Percentiles rank a stretch among this genome's conserved stretches.
These are phyloP conservation scores for Hiodon tergisus DNA, from an alignment of 2,113 vertebrate genomes.

Conservation along the genomic window DNA sequence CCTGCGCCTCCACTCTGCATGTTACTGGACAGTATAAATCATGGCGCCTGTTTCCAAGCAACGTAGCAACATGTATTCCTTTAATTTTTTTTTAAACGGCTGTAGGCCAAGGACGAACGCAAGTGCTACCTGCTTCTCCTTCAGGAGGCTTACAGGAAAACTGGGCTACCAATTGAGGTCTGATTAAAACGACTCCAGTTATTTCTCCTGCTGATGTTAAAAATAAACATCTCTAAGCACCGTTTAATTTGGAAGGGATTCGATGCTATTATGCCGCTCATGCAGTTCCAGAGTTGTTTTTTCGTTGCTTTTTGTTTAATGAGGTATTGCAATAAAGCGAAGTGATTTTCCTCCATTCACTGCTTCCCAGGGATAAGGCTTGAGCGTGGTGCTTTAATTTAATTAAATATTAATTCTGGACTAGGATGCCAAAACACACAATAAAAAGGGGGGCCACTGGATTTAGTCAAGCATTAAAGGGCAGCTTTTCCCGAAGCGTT, in stretches of 20 bases:
- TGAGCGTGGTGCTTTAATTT: background rate
- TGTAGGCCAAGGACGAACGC: background rate
- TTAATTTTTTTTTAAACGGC: background rate
- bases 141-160: background rate
- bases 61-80: too few species aligned
- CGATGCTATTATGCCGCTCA: background rate
- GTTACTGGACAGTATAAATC: too few species aligned
- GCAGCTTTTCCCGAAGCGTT: background rate
- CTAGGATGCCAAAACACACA: background rate
- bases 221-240: conserved; percentile 9
- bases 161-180: background rate
- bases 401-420: background rate
- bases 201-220: background rate
- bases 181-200: background rate
- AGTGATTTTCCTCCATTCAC: background rate
- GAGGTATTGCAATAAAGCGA: background rate
- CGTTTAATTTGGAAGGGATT: background rate
- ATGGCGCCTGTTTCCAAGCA: too few species aligned
- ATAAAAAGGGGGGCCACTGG: background rate
- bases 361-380: background rate
- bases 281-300: background rate
- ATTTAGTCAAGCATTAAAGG: background rate
- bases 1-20: too few species aligned
- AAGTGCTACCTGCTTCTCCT: background rate
- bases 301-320: conserved; percentile 12